Evolutionary conservation across 2,888 invertebrate genomes (phyloP).

Genomic region (Nebria brevicollis): DNA sequence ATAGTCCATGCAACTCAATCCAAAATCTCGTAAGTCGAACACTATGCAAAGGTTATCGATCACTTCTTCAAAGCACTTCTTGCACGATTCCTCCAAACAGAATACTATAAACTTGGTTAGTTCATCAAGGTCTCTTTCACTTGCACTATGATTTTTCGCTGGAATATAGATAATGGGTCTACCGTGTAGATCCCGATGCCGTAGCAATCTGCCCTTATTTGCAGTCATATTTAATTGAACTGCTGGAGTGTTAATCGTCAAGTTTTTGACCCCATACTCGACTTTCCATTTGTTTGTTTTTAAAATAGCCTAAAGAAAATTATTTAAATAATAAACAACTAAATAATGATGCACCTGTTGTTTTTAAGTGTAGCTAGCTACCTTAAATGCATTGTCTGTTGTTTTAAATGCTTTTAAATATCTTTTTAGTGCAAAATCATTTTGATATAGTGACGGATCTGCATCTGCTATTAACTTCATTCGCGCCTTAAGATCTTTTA

Average conservation of each 20-base stretch:
- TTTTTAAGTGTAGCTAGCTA: constrained; percentile 54
- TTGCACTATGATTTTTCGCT: constrained; percentile 78
- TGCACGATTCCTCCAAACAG: constrained; percentile 80
- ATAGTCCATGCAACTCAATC: constrained; percentile 82
- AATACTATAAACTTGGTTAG: constrained; percentile 82
- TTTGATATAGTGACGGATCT: constrained; percentile 79
- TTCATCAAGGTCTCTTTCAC: constrained; percentile 78
- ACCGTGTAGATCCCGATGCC: constrained; percentile 77
- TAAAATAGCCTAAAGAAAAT: constrained; percentile 69
- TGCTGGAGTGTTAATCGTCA: constrained; percentile 67
- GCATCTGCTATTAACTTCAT: constrained; percentile 79
- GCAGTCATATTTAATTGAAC: constrained; percentile 68
- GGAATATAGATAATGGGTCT: constrained; percentile 83
- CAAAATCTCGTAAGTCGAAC: constrained; percentile 80
- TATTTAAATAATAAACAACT: constrained; percentile 4
- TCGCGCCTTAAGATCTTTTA: constrained; percentile 74
- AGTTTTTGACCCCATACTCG: constrained; percentile 74
- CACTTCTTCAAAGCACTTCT: constrained; percentile 81
- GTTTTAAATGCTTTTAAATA: constrained; percentile 80
- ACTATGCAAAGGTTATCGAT: constrained; percentile 83
- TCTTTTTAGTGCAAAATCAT: constrained; percentile 76
- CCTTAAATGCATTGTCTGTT: constrained; percentile 79
- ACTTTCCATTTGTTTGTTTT: constrained; percentile 84
- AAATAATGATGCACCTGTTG: constrained; percentile 41
- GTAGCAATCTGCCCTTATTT: constrained; percentile 75